Base-by-base conservation (phyloP, 2,797 vertebrate genomes). In the Pipistrellus nathusii region DNA sequence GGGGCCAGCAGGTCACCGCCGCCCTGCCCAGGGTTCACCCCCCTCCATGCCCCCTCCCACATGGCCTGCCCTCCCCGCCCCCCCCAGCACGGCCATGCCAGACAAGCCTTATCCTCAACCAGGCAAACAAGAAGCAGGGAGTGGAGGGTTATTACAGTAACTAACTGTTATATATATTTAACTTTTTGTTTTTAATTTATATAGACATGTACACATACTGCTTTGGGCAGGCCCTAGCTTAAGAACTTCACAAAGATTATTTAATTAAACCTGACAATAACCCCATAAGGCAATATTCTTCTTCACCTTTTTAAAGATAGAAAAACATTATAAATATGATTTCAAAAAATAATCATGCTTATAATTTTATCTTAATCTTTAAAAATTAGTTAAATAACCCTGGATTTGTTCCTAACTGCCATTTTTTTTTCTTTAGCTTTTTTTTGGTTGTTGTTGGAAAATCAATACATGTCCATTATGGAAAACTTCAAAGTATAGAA, bases 381-480 rank as follows among this genome's bases (percentile, higher is more conserved):
- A n/a, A 85, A 80, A 82, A 73, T n/a, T 57, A 82, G 84, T 77
- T 55, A 88, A 89, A 44, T 68, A 76, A 53, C 5, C 27, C 80
- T 46, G 46, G 30, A 21, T 30, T 72, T 87, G 9, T 89, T 21
- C 51, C 27, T 13, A 78, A 46, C 44, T 73, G 71, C 75, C 35
- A 83, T 38, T 51, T 93, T 91, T 91, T 93, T 91, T 91, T 55
- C 38, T 81, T 82, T 68, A 32, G 86, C 12, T 85, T 71, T 88
- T 35, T 23, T 75, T 85, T 20, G 32, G 32, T 81, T 68, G 32
- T 72, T 77, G 57, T 82, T 91, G 68, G 62, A 64, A 92, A 94
- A 55, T 32, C 25, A 88, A 55, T 75, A 38, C 13, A 32, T 91
- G 44, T 17, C 90, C 30, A 66, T 27, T 38, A 62, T 77, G 23